phyloP scores from a whole-genome alignment of 2,113 vertebrate species.

The Motacilla alba region DNA sequence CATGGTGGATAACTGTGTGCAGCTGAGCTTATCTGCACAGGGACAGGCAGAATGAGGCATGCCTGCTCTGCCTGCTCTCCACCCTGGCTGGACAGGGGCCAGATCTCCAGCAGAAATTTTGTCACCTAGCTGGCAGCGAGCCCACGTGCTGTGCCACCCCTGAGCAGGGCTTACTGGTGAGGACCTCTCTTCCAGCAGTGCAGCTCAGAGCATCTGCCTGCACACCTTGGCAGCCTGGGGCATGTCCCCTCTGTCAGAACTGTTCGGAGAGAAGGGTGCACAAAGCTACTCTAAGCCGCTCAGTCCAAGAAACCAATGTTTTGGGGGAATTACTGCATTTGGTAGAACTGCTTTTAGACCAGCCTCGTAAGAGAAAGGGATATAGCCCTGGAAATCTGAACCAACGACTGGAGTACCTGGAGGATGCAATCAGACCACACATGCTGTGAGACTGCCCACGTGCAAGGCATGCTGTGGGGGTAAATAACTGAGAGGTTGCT shows the following conservation, averaged over 20 bases:
- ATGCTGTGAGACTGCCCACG: not conserved
- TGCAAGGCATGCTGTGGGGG: not conserved
- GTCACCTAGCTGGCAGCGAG: accelerated
- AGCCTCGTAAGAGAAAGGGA: not conserved
- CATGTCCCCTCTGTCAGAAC: not conserved
- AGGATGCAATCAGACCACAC: not conserved
- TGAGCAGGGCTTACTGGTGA: not conserved
- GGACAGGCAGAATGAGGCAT: not conserved
- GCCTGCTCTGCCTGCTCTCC: not conserved
- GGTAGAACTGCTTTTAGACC: not conserved
- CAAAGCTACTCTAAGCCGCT: accelerated
- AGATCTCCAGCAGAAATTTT: not conserved
- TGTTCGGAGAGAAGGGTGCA: not conserved
- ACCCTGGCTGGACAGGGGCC: not conserved
- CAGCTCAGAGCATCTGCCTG: not conserved
- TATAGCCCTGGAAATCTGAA: not conserved
- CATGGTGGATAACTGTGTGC: not conserved
- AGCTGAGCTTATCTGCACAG: not conserved
- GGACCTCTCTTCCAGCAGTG: not conserved
- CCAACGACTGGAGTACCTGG: accelerated
- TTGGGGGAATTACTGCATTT: not conserved
- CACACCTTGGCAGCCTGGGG: accelerated
- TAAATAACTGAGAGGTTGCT: not conserved
- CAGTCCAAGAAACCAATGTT: not conserved
- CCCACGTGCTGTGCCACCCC: accelerated